phyloP scores from a whole-genome alignment of 1,140 invertebrate genomes.

The Aphis craccivora region DNA sequence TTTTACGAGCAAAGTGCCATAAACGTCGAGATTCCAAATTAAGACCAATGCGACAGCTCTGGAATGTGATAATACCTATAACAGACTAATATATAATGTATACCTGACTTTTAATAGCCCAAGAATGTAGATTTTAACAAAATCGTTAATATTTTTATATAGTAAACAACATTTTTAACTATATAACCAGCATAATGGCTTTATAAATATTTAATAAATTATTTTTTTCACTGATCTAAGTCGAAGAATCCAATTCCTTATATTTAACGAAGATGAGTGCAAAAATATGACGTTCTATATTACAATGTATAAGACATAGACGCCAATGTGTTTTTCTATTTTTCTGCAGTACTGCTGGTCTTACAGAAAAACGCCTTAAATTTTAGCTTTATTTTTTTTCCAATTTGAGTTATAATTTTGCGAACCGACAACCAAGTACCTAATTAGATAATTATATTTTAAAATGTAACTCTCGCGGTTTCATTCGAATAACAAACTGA shows the following conservation, averaged over 20 bases:
- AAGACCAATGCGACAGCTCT: neutral
- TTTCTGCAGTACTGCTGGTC: neutral
- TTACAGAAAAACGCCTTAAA: neutral
- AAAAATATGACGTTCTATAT: neutral
- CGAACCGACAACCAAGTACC: neutral
- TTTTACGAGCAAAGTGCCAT: neutral
- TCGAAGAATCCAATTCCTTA: neutral
- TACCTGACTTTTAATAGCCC: neutral
- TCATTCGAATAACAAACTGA: neutral
- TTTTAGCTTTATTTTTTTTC: neutral
- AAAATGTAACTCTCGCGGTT: neutral
- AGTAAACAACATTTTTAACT: neutral
- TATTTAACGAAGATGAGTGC: neutral
- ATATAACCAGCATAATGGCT: neutral
- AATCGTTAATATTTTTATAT: neutral
- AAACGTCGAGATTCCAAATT: slow-evolving; percentile 23
- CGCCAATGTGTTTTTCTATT: neutral
- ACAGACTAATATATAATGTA: neutral
- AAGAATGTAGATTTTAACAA: slow-evolving; percentile 16
- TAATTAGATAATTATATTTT: neutral
- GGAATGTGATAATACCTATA: slow-evolving; percentile 24
- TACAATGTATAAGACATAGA: neutral
- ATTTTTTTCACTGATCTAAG: neutral
- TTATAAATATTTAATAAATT: neutral
- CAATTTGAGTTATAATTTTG: neutral